Evolutionary conservation across 2,113 vertebrate species (phyloP).

Genomic region (Coturnix japonica): DNA sequence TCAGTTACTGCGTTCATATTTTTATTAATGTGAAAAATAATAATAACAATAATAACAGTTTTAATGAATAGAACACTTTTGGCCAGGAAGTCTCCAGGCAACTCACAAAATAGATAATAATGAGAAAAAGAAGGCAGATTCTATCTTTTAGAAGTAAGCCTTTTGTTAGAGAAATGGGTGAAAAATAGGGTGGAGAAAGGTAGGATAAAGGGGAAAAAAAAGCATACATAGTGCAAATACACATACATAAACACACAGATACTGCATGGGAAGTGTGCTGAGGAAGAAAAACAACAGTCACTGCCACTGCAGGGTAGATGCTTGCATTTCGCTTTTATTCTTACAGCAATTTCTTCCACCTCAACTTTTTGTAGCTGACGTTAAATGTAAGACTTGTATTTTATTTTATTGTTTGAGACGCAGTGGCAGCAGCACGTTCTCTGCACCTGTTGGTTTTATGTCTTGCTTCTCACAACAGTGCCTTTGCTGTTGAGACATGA

Average conservation of each 20-base stretch:
- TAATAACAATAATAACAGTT: neutral
- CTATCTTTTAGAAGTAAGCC: neutral
- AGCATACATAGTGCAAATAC: neutral
- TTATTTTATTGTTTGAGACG: neutral
- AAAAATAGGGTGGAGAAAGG: neutral
- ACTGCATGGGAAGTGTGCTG: neutral
- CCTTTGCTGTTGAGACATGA: conserved; percentile 69
- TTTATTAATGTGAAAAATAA: neutral
- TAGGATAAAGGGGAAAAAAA: neutral
- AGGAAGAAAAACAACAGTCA: neutral
- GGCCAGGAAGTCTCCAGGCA: neutral
- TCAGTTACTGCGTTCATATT: neutral
- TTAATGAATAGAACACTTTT: neutral
- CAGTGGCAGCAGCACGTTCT: conserved; percentile 49
- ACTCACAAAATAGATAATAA: neutral
- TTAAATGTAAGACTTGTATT: conserved; percentile 47
- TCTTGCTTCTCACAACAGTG: conserved; percentile 59
- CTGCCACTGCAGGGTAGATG: neutral
- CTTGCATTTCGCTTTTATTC: neutral
- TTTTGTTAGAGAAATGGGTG: conserved; percentile 1
- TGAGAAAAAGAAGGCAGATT: neutral
- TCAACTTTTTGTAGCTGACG: conserved; percentile 11
- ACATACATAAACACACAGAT: neutral
- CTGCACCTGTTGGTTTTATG: conserved; percentile 66
- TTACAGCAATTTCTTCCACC: conserved; percentile 7